These are phyloP conservation scores for Parascotia fuliginaria DNA, from an alignment of 2,888 invertebrate genomes.

Conservation along the genomic window DNA sequence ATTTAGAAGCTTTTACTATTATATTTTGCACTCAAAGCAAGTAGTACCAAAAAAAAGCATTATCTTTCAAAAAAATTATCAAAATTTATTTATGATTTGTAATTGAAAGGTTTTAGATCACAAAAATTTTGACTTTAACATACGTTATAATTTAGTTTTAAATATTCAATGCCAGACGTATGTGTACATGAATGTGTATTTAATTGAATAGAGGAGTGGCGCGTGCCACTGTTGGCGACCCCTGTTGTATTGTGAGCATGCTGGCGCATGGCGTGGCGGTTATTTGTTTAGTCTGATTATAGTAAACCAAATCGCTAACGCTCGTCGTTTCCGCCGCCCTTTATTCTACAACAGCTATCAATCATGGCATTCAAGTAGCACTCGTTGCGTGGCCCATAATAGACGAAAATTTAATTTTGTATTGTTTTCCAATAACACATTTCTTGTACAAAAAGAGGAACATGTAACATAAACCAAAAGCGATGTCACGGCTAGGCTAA, in stretches of 20 bases:
- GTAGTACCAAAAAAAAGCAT: too few species aligned
- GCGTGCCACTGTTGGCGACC: not conserved
- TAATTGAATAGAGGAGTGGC: not conserved
- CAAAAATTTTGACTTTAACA: too few species aligned
- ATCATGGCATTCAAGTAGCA: conserved; percentile 53
- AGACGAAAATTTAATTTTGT: conserved; percentile 52
- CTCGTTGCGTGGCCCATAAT: conserved; percentile 44
- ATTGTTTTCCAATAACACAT: conserved; percentile 50
- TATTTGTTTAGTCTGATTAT: conserved; percentile 8
- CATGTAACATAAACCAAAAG: conserved; percentile 40
- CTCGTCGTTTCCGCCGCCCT: conserved; percentile 24
- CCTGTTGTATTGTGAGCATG: not conserved
- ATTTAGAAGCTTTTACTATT: too few species aligned
- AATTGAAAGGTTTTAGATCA: too few species aligned
- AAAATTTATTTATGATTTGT: too few species aligned
- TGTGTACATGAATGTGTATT: not conserved
- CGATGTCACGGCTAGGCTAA: conserved; percentile 42
- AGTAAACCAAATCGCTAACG: conserved; percentile 29
- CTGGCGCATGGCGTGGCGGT: too few species aligned
- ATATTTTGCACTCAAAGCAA: too few species aligned
- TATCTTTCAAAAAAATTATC: too few species aligned
- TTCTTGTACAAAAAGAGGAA: conserved; percentile 44
- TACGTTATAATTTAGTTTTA: not conserved
- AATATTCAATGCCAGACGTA: not conserved
- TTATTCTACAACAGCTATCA: conserved; percentile 42